phyloP scores from a whole-genome alignment of 1,140 invertebrate species.

The Panonychus citri region DNA sequence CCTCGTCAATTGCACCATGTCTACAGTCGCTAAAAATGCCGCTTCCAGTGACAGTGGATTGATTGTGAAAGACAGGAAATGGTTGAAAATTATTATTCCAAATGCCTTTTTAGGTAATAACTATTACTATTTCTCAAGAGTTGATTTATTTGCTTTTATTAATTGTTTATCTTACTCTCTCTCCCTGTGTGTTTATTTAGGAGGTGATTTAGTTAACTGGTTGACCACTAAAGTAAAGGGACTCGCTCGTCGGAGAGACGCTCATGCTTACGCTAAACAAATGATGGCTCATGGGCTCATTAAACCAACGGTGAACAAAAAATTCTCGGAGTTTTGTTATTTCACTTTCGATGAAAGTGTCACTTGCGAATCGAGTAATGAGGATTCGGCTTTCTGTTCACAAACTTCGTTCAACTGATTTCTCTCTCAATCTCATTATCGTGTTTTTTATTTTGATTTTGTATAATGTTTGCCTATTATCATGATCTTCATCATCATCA shows the following conservation, averaged over 20 bases:
- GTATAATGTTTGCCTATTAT: no score
- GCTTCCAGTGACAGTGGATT: constrained; percentile 79
- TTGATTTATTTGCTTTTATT: background rate
- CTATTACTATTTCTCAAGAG: background rate
- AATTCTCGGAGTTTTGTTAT: constrained; percentile 96
- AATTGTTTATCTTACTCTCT: background rate
- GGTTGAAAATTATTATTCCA: constrained; percentile 96
- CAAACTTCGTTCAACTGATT: no score
- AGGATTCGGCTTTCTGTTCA: no score
- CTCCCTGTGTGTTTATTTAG: no score
- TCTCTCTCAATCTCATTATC: no score
- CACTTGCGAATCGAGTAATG: no score
- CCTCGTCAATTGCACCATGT: constrained; percentile 56
- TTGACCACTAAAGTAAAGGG: constrained; percentile 79
- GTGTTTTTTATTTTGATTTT: no score
- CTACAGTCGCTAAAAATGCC: constrained; percentile 71
- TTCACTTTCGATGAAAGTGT: constrained; percentile 56
- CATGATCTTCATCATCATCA: no score
- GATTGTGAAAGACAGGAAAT: constrained; percentile 89
- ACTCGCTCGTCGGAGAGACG: constrained; percentile 72
- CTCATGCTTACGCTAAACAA: constrained; percentile 83
- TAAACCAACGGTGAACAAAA: constrained; percentile 76
- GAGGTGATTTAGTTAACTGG: constrained; percentile 86
- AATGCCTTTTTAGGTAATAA: constrained; percentile 95
- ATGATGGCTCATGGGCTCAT: constrained; percentile 87